Conservation (phyloP, 2,888 invertebrate species). For the Rhopalosiphum nymphaeae region DNA sequence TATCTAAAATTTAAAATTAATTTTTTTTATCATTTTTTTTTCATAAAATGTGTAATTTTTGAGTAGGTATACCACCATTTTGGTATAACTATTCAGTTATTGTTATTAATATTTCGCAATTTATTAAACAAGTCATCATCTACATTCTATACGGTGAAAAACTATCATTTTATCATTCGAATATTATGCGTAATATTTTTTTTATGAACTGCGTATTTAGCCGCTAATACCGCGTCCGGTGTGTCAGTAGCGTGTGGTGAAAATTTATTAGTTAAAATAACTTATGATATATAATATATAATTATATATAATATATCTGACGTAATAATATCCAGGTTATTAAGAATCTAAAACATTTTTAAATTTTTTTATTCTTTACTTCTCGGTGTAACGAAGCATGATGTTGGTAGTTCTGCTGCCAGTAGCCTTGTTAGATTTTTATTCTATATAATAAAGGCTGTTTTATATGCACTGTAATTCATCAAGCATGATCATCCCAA, state of each 20-base stretch:
- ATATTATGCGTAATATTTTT: background rate
- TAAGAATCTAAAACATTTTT: constrained; percentile 14
- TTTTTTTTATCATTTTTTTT: background rate
- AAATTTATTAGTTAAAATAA: constrained; percentile 10
- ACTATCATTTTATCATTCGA: background rate
- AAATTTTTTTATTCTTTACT: background rate
- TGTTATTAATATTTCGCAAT: background rate
- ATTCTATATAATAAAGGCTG: background rate
- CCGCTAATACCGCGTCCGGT: constrained; percentile 55
- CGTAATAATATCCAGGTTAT: constrained; percentile 21
- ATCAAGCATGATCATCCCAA: background rate
- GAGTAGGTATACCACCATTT: background rate
- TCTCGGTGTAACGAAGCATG: constrained; percentile 42
- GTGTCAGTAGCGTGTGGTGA: constrained; percentile 62
- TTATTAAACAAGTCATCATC: background rate
- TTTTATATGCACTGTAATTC: background rate
- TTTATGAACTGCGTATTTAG: background rate
- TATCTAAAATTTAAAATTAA: background rate
- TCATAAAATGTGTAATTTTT: background rate
- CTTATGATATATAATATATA: background rate
- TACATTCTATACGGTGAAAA: background rate
- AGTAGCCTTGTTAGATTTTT: constrained; percentile 37
- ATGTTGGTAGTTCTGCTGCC: constrained; percentile 56
- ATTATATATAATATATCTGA: background rate
- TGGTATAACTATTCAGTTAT: background rate